phyloP scores from a whole-genome alignment of 1,140 invertebrate genomes.

The Drosophila lacertosa region DNA sequence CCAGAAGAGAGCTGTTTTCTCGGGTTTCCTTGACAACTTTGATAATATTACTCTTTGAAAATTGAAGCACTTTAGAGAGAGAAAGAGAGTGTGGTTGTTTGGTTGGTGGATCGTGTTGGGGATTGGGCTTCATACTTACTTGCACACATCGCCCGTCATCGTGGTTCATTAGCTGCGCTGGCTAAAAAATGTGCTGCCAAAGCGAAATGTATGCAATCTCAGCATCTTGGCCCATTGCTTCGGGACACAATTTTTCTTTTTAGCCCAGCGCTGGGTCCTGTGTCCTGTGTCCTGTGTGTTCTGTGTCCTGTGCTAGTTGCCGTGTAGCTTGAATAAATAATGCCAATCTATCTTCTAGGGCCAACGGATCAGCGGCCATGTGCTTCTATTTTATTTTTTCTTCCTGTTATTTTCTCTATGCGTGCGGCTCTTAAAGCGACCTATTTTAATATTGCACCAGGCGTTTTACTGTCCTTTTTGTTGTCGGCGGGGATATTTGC shows the following conservation, averaged over 20 bases:
- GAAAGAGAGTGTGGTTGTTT: too few relatives aligned
- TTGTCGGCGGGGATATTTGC: slow-evolving; percentile 19
- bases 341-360: slow-evolving; percentile 63
- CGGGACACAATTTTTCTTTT: slow-evolving; percentile 54
- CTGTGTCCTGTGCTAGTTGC: slow-evolving; percentile 17
- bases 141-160: slow-evolving; percentile 45
- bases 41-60: slow-evolving; percentile 13
- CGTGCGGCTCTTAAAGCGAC: slow-evolving; percentile 40
- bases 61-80: slow-evolving; percentile 33
- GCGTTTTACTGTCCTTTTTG: slow-evolving; percentile 28
- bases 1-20: background rate
- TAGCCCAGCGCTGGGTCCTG: slow-evolving; percentile 7
- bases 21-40: background rate
- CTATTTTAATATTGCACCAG: slow-evolving; percentile 43
- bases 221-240: slow-evolving; percentile 40
- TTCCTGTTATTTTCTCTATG: too few relatives aligned
- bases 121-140: slow-evolving; percentile 16
- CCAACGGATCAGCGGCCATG: slow-evolving; percentile 34
- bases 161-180: slow-evolving; percentile 73
- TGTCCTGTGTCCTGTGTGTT: slow-evolving; percentile 2
- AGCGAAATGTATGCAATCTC: slow-evolving; percentile 79
- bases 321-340: slow-evolving; percentile 73
- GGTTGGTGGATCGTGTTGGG: slow-evolving; percentile 15
- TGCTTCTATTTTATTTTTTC: slow-evolving; percentile 26
- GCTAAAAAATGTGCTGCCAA: slow-evolving; percentile 73